These are phyloP conservation scores for Carassius gibelio DNA, from an alignment of 2,113 vertebrate species.

Conservation along the genomic window DNA sequence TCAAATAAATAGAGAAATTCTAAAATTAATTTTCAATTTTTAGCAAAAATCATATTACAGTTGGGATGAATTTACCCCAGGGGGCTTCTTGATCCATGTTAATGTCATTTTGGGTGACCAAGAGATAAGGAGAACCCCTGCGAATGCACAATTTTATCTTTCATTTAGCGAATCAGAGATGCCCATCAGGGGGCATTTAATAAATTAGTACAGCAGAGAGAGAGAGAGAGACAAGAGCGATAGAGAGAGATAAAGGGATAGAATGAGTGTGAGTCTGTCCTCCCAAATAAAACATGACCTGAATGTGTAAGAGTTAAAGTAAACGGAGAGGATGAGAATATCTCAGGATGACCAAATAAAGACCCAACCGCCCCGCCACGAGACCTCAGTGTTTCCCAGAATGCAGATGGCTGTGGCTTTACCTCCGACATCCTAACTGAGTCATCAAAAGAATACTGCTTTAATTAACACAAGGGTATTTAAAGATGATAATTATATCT, in stretches of 20 bases:
- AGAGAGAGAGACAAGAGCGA: too few species aligned
- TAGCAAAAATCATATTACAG: not conserved
- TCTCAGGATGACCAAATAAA: conserved; percentile 59
- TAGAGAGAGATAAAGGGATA: too few species aligned
- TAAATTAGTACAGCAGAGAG: conserved; percentile 14
- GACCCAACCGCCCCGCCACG: conserved; percentile 29
- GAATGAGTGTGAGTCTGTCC: not conserved
- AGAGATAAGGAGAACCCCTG: not conserved
- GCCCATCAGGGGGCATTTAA: conserved; percentile 7
- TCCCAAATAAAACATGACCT: conserved; percentile 54
- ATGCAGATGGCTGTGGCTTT: conserved; percentile 15
- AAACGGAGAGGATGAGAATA: conserved; percentile 68
- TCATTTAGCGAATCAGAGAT: conserved; percentile 13
- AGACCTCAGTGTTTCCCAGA: conserved; percentile 19
- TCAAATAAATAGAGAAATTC: not conserved
- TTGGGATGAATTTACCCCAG: not conserved
- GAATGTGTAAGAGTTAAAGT: conserved; percentile 68
- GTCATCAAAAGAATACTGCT: conserved; percentile 68
- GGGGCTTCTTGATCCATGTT: not conserved
- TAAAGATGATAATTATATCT: conserved; percentile 70
- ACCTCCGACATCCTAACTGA: conserved; percentile 63
- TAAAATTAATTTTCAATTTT: not conserved
- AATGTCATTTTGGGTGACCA: not conserved
- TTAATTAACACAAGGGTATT: conserved; percentile 70
- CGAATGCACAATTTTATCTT: not conserved